Conservation (phyloP, 2,113 vertebrate species). For the Solenodon paradoxus region DNA sequence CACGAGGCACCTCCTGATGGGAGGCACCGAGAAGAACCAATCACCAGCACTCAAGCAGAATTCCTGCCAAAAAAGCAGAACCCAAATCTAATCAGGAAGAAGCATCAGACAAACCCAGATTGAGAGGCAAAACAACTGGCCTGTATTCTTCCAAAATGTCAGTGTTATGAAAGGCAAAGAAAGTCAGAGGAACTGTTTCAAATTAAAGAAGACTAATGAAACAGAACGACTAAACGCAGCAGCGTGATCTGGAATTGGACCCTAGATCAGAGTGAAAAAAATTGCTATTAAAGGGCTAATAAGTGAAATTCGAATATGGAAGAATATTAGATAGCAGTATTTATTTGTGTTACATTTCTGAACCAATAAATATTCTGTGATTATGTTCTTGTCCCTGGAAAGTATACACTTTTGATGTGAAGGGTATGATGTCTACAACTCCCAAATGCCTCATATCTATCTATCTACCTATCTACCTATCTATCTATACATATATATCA, state of each 20-base stretch:
- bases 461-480: too few relatives aligned
- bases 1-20: background rate
- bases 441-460: background rate
- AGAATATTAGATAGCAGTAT: background rate
- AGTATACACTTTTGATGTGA: background rate
- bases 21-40: background rate
- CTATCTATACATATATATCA: too few relatives aligned
- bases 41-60: background rate
- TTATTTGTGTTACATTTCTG: background rate
- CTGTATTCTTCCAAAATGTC: background rate
- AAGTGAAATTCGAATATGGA: background rate
- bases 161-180: background rate
- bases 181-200: background rate
- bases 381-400: background rate
- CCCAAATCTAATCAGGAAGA: background rate
- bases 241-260: background rate
- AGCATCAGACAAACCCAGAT: background rate
- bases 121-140: background rate
- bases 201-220: background rate
- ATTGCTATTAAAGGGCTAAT: background rate
- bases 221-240: background rate
- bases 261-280: background rate
- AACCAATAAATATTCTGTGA: background rate
- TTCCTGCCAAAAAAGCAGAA: background rate
- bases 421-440: background rate